phyloP scores from a whole-genome alignment of 2,888 invertebrate genomes.

The Nowickia ferox region DNA sequence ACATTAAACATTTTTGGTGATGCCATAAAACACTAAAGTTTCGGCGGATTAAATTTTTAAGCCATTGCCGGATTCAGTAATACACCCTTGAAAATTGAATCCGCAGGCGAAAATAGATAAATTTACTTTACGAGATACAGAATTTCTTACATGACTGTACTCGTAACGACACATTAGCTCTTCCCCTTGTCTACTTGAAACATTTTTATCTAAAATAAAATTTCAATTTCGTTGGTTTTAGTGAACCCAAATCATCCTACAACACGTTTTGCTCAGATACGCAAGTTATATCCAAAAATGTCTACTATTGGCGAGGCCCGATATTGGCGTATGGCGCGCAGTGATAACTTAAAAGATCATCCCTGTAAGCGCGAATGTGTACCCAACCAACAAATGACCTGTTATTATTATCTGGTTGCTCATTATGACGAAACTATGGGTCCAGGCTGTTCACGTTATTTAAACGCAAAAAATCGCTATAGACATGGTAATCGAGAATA shows the following conservation, averaged over 20 bases:
- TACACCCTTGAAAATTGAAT: too few relatives aligned
- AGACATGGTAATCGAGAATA: conserved; percentile 76
- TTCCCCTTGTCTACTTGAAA: too few relatives aligned
- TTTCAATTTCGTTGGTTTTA: neutral
- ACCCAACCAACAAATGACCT: conserved; percentile 77
- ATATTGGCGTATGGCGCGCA: conserved; percentile 76
- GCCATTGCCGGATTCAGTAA: too few relatives aligned
- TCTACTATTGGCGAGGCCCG: conserved; percentile 73
- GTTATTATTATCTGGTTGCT: conserved; percentile 80
- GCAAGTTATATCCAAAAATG: conserved; percentile 76
- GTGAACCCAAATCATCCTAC: conserved; percentile 26
- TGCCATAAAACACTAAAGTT: too few relatives aligned
- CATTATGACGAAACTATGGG: conserved; percentile 81
- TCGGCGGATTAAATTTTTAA: too few relatives aligned
- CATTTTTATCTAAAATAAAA: too few relatives aligned
- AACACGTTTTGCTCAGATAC: conserved; percentile 75
- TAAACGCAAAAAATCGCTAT: conserved; percentile 76
- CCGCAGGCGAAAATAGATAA: too few relatives aligned
- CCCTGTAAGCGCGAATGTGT: conserved; percentile 79
- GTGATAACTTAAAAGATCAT: conserved; percentile 75
- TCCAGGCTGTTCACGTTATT: conserved; percentile 77
- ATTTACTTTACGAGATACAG: too few relatives aligned
- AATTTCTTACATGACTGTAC: too few relatives aligned
- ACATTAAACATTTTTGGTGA: too few relatives aligned
- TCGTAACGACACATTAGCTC: too few relatives aligned